These are phyloP conservation scores for Microctonus hyperodae DNA, from an alignment of 2,888 invertebrate species.

Conservation along the genomic window DNA sequence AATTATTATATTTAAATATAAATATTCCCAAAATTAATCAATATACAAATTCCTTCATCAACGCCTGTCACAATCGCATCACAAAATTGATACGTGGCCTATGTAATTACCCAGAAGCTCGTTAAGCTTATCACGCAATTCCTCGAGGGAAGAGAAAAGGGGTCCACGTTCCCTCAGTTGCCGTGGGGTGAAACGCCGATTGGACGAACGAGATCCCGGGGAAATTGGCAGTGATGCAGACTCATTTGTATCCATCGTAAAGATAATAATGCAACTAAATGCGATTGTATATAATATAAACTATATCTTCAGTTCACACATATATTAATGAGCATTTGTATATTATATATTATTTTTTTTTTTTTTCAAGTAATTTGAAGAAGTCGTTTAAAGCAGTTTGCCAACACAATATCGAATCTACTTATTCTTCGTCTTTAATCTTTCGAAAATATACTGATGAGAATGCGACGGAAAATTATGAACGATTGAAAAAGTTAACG, in stretches of 20 bases:
- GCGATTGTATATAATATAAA: neutral
- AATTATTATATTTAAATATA: neutral
- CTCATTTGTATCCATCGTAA: conserved; percentile 20
- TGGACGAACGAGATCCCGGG: conserved; percentile 35
- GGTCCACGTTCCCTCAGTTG: conserved; percentile 45
- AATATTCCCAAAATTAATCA: neutral
- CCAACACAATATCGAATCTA: neutral
- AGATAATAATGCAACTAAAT: neutral
- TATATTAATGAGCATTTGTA: too few species aligned
- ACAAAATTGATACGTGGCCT: conserved; percentile 6
- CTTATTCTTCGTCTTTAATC: conserved; percentile 13
- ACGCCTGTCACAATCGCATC: neutral
- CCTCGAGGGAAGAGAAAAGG: conserved; percentile 58
- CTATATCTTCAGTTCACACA: neutral
- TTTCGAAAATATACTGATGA: conserved; percentile 25
- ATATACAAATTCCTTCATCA: neutral
- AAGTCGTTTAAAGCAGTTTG: neutral
- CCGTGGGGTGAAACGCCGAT: conserved; percentile 30
- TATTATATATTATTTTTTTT: too few species aligned
- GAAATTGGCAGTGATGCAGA: conserved; percentile 33
- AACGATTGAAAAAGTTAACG: conserved; percentile 7
- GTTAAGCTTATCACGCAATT: conserved; percentile 57
- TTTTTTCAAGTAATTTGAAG: neutral
- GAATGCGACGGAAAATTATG: conserved; percentile 10
- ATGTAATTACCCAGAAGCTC: conserved; percentile 56